phyloP scores from a whole-genome alignment of 2,113 vertebrate species.

The zebrafish (Danio rerio) region DNA sequence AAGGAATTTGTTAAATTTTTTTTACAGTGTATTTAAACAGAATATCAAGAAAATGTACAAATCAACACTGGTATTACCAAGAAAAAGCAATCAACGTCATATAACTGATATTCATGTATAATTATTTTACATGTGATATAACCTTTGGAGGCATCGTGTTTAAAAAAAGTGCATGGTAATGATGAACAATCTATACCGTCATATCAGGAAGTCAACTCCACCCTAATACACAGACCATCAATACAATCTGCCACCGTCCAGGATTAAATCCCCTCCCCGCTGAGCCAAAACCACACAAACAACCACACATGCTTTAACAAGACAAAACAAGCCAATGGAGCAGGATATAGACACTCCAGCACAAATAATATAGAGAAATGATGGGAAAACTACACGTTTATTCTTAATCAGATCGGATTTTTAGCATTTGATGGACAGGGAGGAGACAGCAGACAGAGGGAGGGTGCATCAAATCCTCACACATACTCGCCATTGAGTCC shows the following conservation, averaged over 20 bases:
- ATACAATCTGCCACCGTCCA: slow-evolving; percentile 63
- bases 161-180: background rate
- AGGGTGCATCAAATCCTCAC: slow-evolving; percentile 40
- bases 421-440: slow-evolving; percentile 9
- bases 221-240: slow-evolving; percentile 66
- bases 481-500: background rate
- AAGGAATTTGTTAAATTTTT: too few relatives aligned
- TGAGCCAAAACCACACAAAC: background rate
- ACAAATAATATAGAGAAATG: background rate
- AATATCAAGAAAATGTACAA: too few relatives aligned
- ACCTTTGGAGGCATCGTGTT: background rate
- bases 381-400: background rate
- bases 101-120: too few relatives aligned
- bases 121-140: too few relatives aligned
- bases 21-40: too few relatives aligned
- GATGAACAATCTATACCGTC: background rate
- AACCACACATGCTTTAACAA: slow-evolving; percentile 25
- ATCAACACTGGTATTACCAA: too few relatives aligned
- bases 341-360: too few relatives aligned
- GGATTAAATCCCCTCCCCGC: slow-evolving; percentile 66
- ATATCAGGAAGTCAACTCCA: slow-evolving; percentile 63
- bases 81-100: too few relatives aligned
- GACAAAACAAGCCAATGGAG: slow-evolving; percentile 11
- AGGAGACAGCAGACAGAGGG: slow-evolving; percentile 28
- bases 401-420: slow-evolving; percentile 9